Evolutionary conservation across 2,797 vertebrate species (phyloP), one percentile per base, ranked within the genome.

Genomic region (Gymnocypris eckloni): DNA sequence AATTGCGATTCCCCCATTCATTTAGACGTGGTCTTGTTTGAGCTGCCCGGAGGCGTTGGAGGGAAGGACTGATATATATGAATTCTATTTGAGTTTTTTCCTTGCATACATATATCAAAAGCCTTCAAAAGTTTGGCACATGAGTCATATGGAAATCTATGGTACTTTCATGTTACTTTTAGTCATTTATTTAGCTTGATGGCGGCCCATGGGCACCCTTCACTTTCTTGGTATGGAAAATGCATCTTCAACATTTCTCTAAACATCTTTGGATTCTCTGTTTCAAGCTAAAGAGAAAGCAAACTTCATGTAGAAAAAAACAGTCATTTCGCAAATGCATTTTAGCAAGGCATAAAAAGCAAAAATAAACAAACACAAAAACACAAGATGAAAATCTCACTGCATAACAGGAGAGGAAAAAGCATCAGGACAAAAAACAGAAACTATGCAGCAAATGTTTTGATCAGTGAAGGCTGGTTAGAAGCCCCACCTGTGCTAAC

Each of bases 401-500:
- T 52, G 43, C 16, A 64, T 48, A 45, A 76, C 22, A 66, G 64
- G 22, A 75, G 10, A 61, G 25, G 16, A 83, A 75, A 52, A 61
- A 48, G 25, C n/a, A 61, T 16, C 33, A 39, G 66, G n/a, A 16
- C 1, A 20, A 61, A 75, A 85, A 41, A 61, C 66, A 9, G 11
- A 25, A 82, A 72, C 28, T 75, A 82, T 56, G 67, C 59, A 88
- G 78, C 18, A 72, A 85, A 70, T 90, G 86, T 86, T 90, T 88
- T 87, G 82, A 88, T 87, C 86, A 86, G 81, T 61, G 86, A 64
- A 84, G 73, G 78, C 72, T 89, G 84, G 85, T 89, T 81, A 72
- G 61, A 90, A 86, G 87, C 87, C 94, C 92, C 96, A 99, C 98
- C 98, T 98, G 98, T 99, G 92, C 95, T 97, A 93, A 98, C 97